Conservation (phyloP, 2,113 vertebrate genomes). For the Phoxinus phoxinus region DNA sequence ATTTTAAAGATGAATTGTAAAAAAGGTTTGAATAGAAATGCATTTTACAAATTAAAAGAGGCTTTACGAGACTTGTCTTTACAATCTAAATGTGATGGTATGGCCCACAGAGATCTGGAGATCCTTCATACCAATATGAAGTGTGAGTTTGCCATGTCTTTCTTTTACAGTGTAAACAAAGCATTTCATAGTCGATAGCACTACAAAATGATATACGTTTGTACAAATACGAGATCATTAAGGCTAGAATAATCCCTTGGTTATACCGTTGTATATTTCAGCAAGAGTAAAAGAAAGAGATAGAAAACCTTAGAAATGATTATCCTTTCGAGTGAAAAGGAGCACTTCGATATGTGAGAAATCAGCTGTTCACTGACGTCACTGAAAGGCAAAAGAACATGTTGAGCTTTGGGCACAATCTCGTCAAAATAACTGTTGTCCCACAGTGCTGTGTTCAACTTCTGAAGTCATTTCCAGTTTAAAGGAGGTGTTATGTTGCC, state of each 20-base stretch:
- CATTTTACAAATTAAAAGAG: no score
- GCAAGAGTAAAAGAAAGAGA: neutral
- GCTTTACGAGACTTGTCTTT: neutral
- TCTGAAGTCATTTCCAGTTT: neutral
- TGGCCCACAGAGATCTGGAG: neutral
- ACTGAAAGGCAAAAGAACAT: constrained; percentile 10
- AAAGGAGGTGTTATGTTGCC: neutral
- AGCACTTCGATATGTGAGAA: neutral
- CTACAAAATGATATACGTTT: neutral
- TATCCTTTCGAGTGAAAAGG: neutral
- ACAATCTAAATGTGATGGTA: neutral
- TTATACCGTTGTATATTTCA: neutral
- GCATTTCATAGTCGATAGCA: neutral
- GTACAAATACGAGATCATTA: neutral
- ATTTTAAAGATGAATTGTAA: neutral
- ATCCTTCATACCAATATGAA: neutral
- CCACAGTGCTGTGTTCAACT: neutral
- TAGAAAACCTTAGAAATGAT: neutral
- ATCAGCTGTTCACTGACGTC: neutral
- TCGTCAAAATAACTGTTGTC: neutral
- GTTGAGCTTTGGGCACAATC: neutral
- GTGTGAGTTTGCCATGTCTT: neutral
- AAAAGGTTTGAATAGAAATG: no score
- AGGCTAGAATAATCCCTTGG: neutral
- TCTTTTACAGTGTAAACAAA: neutral